Conservation (phyloP, 2,888 invertebrate genomes). For the Caenorhabditis auriculariae region DNA sequence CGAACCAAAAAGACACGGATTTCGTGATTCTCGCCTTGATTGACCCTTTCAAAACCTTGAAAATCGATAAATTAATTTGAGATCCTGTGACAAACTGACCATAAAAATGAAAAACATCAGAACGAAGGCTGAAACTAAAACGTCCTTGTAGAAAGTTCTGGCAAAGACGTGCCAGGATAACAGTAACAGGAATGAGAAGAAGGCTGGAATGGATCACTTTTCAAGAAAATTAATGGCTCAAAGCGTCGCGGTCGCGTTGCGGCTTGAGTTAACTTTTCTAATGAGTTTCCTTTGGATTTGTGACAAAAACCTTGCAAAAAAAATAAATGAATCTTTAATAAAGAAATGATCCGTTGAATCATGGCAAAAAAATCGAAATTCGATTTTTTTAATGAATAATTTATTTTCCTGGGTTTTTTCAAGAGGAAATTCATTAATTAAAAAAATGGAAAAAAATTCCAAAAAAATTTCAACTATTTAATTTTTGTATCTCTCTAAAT, state of each 20-base stretch:
- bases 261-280: background rate
- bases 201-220: no score
- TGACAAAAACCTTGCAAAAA: background rate
- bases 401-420: no score
- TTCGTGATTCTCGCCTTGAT: conserved; percentile 41
- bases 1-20: conserved; percentile 51
- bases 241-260: background rate
- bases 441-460: no score
- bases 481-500: no score
- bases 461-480: no score
- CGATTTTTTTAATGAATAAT: no score
- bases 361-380: no score
- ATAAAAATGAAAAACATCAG: conserved; percentile 50
- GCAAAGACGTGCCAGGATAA: conserved; percentile 55
- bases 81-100: conserved; percentile 31
- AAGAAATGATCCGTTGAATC: no score
- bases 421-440: no score
- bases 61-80: background rate
- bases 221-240: background rate
- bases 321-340: background rate
- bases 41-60: conserved; percentile 38
- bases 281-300: background rate
- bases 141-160: conserved; percentile 36
- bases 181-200: conserved; percentile 57
- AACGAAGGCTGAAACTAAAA: conserved; percentile 47